Conservation (phyloP, 2,113 vertebrate genomes). For the Raja brachyura region DNA sequence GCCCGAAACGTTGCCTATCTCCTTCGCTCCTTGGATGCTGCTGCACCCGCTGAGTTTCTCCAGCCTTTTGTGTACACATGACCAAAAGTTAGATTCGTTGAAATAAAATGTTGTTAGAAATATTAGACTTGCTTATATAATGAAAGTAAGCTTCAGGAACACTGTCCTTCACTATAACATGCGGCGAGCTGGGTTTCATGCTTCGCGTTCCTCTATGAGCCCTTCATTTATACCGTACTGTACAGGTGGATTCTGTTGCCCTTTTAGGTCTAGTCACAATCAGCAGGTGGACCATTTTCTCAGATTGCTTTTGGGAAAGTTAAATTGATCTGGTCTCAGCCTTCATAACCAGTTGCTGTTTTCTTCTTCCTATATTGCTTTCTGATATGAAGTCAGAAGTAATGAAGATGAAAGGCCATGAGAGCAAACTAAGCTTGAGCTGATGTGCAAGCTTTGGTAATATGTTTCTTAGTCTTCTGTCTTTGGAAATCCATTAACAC, state of each 20-base stretch:
- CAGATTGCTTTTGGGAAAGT: constrained; percentile 81
- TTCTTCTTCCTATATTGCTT: constrained; percentile 53
- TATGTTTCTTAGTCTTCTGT: constrained; percentile 38
- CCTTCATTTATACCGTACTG: constrained; percentile 71
- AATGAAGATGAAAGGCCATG: constrained; percentile 64
- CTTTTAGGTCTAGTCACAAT: constrained; percentile 69
- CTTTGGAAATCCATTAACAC: constrained; percentile 34
- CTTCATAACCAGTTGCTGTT: constrained; percentile 53
- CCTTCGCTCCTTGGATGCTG: too few species aligned
- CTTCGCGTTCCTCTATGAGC: constrained; percentile 80
- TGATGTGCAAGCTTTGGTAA: constrained; percentile 50
- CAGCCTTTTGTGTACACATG: too few species aligned
- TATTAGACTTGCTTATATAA: not conserved
- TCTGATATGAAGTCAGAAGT: constrained; percentile 54
- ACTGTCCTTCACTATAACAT: constrained; percentile 44
- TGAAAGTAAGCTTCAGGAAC: not conserved
- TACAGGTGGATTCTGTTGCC: constrained; percentile 74
- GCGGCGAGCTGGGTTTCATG: constrained; percentile 68
- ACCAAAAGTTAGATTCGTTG: not conserved
- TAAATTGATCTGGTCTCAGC: constrained; percentile 75
- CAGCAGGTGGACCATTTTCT: constrained; percentile 86
- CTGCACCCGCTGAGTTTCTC: too few species aligned
- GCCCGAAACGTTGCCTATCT: too few species aligned
- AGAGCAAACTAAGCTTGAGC: constrained; percentile 57
- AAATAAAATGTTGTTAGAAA: not conserved